Conservation (phyloP, 92 coral and sea anemone genomes). For the Galaxea fascicularis region DNA sequence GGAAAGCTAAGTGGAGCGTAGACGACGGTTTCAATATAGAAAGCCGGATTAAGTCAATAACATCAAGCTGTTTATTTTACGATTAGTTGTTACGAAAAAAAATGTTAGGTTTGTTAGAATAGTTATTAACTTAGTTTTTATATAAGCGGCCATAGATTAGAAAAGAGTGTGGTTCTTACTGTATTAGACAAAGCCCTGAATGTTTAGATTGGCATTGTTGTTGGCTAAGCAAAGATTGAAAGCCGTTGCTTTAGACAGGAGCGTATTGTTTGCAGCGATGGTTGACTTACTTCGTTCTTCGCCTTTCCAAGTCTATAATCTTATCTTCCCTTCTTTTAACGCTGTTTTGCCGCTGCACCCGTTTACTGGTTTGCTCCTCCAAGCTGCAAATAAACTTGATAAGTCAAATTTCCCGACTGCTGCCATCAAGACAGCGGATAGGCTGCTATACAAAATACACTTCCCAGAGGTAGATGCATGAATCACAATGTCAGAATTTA, state of each 20-base stretch:
- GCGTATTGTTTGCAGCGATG: neutral
- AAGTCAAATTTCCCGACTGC: constrained; percentile 19
- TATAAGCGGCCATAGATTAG: neutral
- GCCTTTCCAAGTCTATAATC: constrained; percentile 88
- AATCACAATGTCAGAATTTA: too few species aligned
- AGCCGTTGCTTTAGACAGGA: neutral
- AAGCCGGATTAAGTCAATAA: too few species aligned
- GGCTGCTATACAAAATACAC: neutral
- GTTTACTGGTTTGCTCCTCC: constrained; percentile 79
- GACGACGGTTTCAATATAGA: neutral
- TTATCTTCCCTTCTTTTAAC: constrained; percentile 96
- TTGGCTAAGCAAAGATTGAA: neutral
- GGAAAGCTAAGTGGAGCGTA: neutral
- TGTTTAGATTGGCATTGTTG: too few species aligned
- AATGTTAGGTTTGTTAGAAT: neutral
- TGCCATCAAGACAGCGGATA: neutral
- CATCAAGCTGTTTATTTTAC: neutral
- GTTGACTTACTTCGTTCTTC: constrained; percentile 74
- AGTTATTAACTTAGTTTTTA: neutral
- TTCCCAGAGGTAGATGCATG: neutral
- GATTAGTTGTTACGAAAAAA: neutral
- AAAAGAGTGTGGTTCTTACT: neutral
- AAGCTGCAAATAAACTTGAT: constrained; percentile 80
- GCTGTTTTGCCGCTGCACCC: constrained; percentile 93
- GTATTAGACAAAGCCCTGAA: neutral